These are phyloP conservation scores for Chionodraco myersi DNA, from an alignment of 2,113 vertebrate genomes.

Conservation along the genomic window DNA sequence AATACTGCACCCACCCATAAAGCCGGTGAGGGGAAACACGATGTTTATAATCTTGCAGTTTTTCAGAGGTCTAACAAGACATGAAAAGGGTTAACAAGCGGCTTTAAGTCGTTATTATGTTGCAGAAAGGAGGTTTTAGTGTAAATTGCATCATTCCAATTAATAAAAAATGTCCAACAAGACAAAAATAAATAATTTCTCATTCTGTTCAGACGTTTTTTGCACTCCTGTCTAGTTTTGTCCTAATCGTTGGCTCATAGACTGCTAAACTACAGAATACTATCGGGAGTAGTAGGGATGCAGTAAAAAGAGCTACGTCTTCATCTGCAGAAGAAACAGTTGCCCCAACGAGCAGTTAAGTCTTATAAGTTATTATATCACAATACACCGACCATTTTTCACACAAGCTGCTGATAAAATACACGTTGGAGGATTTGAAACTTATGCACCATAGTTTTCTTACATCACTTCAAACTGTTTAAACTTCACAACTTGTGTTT, in stretches of 20 bases:
- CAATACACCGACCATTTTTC: conserved; percentile 73
- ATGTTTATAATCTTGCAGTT: conserved; percentile 2
- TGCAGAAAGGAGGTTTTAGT: conserved; percentile 18
- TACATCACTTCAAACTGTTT: conserved; percentile 68
- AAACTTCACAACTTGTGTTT: conserved; percentile 60
- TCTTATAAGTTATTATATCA: conserved; percentile 70
- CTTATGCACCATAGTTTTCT: conserved; percentile 50
- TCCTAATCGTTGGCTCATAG: conserved; percentile 39
- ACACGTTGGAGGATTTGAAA: conserved; percentile 54
- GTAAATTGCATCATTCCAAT: conserved; percentile 56
- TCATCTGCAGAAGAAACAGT: conserved; percentile 43
- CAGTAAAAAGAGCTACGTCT: conserved; percentile 36
- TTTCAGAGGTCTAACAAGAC: conserved; percentile 22
- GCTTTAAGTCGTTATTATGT: conserved; percentile 20
- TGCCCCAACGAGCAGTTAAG: conserved; percentile 42
- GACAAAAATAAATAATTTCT: conserved; percentile 30
- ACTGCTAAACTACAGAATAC: conserved; percentile 61
- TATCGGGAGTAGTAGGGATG: conserved; percentile 45
- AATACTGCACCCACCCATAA: conserved; percentile 39
- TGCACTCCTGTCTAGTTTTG: conserved; percentile 18
- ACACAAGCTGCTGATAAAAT: conserved; percentile 71
- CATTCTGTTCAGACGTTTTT: conserved; percentile 28
- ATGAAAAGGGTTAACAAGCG: conserved; percentile 10
- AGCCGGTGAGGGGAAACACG: conserved; percentile 23
- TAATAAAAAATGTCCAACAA: conserved; percentile 46